Base-by-base conservation (phyloP, 2,113 vertebrate species). In the Columba livia region DNA sequence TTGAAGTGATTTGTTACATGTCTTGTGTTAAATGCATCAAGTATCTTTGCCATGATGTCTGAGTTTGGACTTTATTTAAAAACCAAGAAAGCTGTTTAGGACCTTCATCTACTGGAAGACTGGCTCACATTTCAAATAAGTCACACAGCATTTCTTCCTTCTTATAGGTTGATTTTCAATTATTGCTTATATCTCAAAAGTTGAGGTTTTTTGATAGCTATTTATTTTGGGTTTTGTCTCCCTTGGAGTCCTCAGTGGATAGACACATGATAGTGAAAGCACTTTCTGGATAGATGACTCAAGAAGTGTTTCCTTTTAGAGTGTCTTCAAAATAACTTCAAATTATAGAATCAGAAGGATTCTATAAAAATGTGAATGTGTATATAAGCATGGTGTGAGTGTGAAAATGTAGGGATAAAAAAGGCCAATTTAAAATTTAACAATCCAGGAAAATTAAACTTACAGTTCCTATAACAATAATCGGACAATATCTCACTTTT, bases 311-410 rank as follows among this genome's bases (percentile, higher is more conserved):
- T 90, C 75, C 32, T 64, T 88, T 84, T 78, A 36, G 28, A 54
- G 5, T 26, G 10, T 60, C 75, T 91, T 92, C 86, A 90, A 94
- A 95, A 95, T 93, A 95, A 74, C 69, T 90, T 66, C 51, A n/a
- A 90, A 92, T 85, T 84, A 74, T 20, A 78, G 71, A 83, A 86
- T 90, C 72, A 54, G 54, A 26, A 85, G 32, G n/a, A 56, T 86
- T 95, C 75, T 67, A 64, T 73, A 25, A 83, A 94, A 85, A 88
- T 24, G 5, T 15, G 23, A 58, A 32, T 11, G 16, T 31, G 8
- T 70, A 15, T 54, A 21, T 75, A 57, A 54, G 47, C 48, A 25
- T 29, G 25, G 18, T 28, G 3, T 36, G n/a, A 87, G 38, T 62
- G 21, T 65, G 61, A 78, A 88, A 88, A 81, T 17, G n/a, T 26